Base-by-base conservation (phyloP, 2,113 vertebrate species). In the Paradoxurus hermaphroditus region DNA sequence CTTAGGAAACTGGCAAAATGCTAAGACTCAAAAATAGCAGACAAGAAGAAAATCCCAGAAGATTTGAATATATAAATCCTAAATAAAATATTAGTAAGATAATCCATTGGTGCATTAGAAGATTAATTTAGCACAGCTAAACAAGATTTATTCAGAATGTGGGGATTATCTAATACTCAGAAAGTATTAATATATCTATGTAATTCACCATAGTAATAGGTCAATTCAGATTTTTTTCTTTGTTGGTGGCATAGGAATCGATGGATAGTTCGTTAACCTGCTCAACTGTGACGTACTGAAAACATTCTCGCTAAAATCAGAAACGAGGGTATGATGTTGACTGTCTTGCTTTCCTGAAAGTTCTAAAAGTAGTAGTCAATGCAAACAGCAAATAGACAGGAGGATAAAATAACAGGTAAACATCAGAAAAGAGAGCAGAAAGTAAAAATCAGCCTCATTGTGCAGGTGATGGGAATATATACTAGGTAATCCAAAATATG, bases 1-100 rank as follows among this genome's bases (percentile, higher is more conserved):
- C 68, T 56, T 36, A 25, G 4, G 34, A 78, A 94, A 41, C 73
- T 39, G 31, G 46, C 36, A 96, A 88, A 72, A 56, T 46, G 6
- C 59, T 56, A 31, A 91, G 49, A 92, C 23, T 31, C 5, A 82
- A 75, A 67, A 21, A 78, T 72, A 88, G 8, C n/a, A 75, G 29
- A 72, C n/a, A 84, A 72, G 31, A 88, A 75, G 15, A 86, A 79
- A 95, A 85, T 46, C 70, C 16, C 34, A 29, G 51, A 91, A 78
- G 25, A 88, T 78, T 73, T 79, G 72, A 62, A 94, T 56, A n/a
- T 94, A 39, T 83, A 91, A 87, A 94, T 94, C 46, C 36, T 72
- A 53, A 73, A 49, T 62, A 97, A 68, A 62, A 27, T 68, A 62
- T 70, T 95, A 46, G 41, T 87, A 39, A 72, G 16, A 85, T 14